Conservation (phyloP, 1,140 invertebrate genomes). For the Danaus melanippus region DNA sequence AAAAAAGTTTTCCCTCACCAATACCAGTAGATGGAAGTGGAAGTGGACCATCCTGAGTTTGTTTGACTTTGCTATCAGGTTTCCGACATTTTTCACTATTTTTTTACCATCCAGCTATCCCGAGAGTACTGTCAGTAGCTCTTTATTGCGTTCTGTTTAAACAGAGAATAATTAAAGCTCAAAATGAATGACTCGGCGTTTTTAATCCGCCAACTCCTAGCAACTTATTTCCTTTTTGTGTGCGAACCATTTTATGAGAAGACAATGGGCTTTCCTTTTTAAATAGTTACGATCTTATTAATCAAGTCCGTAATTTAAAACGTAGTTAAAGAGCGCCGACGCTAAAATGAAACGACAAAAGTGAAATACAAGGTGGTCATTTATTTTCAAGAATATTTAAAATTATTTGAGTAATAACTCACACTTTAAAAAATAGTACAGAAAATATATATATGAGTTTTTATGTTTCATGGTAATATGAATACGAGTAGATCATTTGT, state of each 20-base stretch:
- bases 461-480: too few species aligned
- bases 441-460: slow-evolving; percentile 7
- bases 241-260: slow-evolving; percentile 44
- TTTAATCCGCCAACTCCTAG: slow-evolving; percentile 49
- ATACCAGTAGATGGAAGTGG: slow-evolving; percentile 37
- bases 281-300: slow-evolving; percentile 59
- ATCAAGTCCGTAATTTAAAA: slow-evolving; percentile 55
- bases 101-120: slow-evolving; percentile 39
- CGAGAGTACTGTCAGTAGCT: slow-evolving; percentile 37
- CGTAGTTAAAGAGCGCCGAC: slow-evolving; percentile 6
- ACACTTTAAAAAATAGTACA: slow-evolving; percentile 5
- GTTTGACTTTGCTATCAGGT: slow-evolving; percentile 46
- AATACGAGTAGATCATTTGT: too few species aligned
- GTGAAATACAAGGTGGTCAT: slow-evolving; percentile 15
- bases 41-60: slow-evolving; percentile 45
- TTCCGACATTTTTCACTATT: slow-evolving; percentile 39
- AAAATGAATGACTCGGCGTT: slow-evolving; percentile 57
- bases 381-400: too few species aligned
- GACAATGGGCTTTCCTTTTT: slow-evolving; percentile 52
- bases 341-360: slow-evolving; percentile 14
- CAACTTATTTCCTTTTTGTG: slow-evolving; percentile 43
- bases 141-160: slow-evolving; percentile 68
- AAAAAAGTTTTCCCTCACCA: slow-evolving; percentile 32
- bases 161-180: slow-evolving; percentile 65
- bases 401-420: neutral